Evolutionary conservation across 2,888 invertebrate species (phyloP).

Genomic region (Leptopterna dolabrata): DNA sequence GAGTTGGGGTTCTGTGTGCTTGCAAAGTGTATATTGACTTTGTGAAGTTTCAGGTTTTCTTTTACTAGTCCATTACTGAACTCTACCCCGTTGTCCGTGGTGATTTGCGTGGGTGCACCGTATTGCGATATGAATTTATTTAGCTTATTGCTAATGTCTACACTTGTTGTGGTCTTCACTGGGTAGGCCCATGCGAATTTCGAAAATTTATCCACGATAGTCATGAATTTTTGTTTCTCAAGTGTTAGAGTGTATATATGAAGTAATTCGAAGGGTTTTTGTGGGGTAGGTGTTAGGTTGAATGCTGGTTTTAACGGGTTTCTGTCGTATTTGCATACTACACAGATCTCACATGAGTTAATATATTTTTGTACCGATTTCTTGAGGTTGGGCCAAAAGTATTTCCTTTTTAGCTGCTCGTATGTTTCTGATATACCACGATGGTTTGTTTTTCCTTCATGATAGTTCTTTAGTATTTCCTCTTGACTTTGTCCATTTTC

Average conservation of each 20-base stretch:
- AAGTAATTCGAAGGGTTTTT: conserved; percentile 31
- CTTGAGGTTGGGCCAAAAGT: conserved; percentile 48
- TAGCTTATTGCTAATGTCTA: conserved; percentile 26
- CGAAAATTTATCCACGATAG: conserved; percentile 43
- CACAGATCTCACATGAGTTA: conserved; percentile 38
- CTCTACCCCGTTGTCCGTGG: conserved; percentile 44
- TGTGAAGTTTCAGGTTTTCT: conserved; percentile 32
- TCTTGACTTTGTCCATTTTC: neutral
- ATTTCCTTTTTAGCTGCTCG: conserved; percentile 31
- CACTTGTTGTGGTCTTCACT: neutral
- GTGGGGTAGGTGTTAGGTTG: conserved; percentile 16
- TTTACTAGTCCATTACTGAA: conserved; percentile 34
- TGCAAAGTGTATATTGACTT: conserved; percentile 41
- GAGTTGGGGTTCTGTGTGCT: conserved; percentile 42
- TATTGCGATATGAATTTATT: conserved; percentile 28
- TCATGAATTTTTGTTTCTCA: conserved; percentile 38
- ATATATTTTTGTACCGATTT: conserved; percentile 12
- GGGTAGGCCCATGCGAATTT: conserved; percentile 34
- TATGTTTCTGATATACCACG: conserved; percentile 50
- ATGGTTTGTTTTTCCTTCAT: neutral
- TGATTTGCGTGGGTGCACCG: conserved; percentile 32
- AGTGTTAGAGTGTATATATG: conserved; percentile 27
- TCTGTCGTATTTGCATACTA: conserved; percentile 30
- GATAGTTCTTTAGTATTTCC: conserved; percentile 5
- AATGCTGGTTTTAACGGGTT: conserved; percentile 33